phyloP scores from a whole-genome alignment of 2,113 vertebrate genomes.

The Syrrhaptes paradoxus region DNA sequence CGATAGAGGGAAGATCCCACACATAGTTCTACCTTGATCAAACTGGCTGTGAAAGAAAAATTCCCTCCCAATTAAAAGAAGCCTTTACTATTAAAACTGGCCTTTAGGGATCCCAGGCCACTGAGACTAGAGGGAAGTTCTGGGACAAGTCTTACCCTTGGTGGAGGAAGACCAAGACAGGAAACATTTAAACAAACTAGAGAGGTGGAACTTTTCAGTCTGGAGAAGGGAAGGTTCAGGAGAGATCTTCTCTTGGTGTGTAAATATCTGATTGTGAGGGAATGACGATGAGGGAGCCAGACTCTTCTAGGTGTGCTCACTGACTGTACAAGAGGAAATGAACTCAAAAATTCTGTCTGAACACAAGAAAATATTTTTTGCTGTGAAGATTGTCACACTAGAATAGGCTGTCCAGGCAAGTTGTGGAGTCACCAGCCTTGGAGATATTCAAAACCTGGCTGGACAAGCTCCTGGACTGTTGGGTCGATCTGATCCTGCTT shows the following conservation, averaged over 20 bases:
- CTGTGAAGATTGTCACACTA: neutral
- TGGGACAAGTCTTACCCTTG: neutral
- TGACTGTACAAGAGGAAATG: neutral
- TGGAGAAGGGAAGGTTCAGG: neutral
- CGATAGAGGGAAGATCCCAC: neutral
- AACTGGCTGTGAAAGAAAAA: neutral
- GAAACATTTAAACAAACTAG: neutral
- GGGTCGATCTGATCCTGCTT: neutral
- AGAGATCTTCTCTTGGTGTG: neutral
- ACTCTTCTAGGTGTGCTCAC: neutral
- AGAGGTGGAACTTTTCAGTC: neutral
- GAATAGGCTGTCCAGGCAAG: neutral
- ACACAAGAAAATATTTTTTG: neutral
- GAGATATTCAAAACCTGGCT: neutral
- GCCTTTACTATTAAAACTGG: neutral
- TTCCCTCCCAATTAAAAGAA: neutral
- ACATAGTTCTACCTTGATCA: neutral
- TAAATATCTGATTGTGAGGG: neutral
- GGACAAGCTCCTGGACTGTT: neutral
- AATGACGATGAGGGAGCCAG: neutral
- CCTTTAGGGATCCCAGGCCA: neutral
- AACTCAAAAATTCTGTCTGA: neutral
- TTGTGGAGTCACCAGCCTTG: neutral
- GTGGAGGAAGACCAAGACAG: neutral
- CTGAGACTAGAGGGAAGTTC: neutral